Percentiles rank a stretch among this genome's conserved stretches.
Evolutionary conservation across 2,797 vertebrate genomes (phyloP).

Genomic region (Pangasius larnaudii): DNA sequence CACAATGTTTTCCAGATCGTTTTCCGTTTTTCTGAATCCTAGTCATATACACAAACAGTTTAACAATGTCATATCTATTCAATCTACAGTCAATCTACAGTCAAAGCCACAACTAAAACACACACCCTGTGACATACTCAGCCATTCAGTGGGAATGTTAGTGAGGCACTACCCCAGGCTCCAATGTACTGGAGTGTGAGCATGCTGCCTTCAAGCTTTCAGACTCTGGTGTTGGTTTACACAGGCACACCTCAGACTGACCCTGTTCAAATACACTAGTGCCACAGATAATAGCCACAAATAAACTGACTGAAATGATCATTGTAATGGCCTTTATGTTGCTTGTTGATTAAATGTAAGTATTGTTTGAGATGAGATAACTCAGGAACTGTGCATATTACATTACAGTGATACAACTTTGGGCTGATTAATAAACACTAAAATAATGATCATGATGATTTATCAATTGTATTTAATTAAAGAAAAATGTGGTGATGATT

Average conservation of each 20-base stretch:
- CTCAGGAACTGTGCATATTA: too few relatives aligned
- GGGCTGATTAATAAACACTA: background rate
- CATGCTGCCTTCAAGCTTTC: background rate
- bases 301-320: background rate
- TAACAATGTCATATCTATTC: background rate
- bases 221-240: constrained; percentile 1
- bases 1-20: constrained; percentile 35
- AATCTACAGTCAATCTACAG: constrained; percentile 14
- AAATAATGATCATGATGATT: background rate
- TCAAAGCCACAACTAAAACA: constrained; percentile 32
- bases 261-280: constrained; percentile 3
- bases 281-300: background rate
- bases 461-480: background rate
- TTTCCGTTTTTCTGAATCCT: constrained; percentile 13
- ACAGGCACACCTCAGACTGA: background rate
- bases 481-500: background rate
- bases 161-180: background rate
- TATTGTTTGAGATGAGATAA: background rate
- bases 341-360: background rate
- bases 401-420: background rate
- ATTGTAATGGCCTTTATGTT: background rate
- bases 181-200: background rate
- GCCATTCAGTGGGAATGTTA: background rate
- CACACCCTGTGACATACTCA: background rate
- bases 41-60: constrained; percentile 27